Evolutionary conservation across 92 coral and sea anemone genomes (phyloP).

Genomic region (Zoanthus solanderi): DNA sequence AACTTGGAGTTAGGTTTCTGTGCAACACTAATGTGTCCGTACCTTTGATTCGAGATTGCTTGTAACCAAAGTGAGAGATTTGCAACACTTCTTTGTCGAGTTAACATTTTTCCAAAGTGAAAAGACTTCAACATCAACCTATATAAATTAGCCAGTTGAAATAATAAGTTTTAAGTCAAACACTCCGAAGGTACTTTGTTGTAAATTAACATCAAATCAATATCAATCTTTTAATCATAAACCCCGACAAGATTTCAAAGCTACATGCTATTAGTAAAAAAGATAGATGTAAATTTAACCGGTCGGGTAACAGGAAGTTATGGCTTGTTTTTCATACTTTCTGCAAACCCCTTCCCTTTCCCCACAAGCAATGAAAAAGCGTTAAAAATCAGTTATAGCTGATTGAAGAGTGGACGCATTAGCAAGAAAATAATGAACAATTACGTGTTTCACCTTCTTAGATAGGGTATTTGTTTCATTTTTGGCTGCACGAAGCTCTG

Average conservation of each 20-base stretch:
- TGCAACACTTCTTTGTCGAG: conserved; percentile 41
- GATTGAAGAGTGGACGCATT: background rate
- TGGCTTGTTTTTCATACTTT: too few relatives aligned
- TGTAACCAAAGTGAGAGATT: conserved; percentile 16
- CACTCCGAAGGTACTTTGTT: too few relatives aligned
- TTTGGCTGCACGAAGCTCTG: conserved; percentile 17
- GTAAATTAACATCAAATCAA: too few relatives aligned
- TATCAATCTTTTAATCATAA: too few relatives aligned
- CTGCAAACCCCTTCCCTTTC: too few relatives aligned
- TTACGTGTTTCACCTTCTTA: background rate
- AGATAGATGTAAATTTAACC: too few relatives aligned
- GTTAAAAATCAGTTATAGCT: too few relatives aligned
- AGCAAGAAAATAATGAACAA: background rate
- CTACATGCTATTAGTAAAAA: too few relatives aligned
- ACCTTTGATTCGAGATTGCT: conserved; percentile 26
- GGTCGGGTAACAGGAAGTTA: too few relatives aligned
- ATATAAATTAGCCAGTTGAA: too few relatives aligned
- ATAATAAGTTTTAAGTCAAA: background rate
- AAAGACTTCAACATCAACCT: conserved; percentile 3
- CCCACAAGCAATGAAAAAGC: too few relatives aligned
- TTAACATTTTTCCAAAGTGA: conserved; percentile 19
- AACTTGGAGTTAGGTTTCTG: background rate
- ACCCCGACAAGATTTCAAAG: too few relatives aligned
- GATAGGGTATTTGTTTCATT: conserved; percentile 14
- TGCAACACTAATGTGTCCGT: background rate